Evolutionary conservation across 1,140 invertebrate species (phyloP).

Genomic region (Brachionus paranguensis): DNA sequence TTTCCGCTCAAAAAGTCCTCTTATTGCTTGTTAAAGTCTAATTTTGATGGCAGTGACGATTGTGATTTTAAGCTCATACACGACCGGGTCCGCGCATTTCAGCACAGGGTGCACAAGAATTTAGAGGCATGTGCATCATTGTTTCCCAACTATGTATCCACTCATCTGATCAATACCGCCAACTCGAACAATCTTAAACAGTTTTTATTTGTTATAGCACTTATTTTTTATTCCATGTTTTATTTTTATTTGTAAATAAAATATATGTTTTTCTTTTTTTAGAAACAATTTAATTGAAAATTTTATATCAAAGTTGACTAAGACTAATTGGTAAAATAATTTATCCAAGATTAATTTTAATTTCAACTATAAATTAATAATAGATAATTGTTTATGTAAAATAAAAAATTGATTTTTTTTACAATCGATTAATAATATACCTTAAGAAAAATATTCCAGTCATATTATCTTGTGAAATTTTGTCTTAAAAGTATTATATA

Average conservation of each 20-base stretch:
- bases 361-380: no score
- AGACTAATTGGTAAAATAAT: no score
- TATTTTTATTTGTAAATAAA: conserved; percentile 13
- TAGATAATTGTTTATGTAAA: no score
- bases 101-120: conserved; percentile 5
- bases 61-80: conserved; percentile 6
- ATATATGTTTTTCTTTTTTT: neutral
- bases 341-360: no score
- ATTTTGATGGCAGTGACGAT: neutral
- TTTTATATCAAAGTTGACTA: no score
- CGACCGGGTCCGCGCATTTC: neutral
- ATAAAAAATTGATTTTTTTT: no score
- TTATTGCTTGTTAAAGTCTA: neutral
- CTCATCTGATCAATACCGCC: neutral
- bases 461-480: no score
- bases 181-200: neutral
- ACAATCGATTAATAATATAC: no score
- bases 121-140: neutral
- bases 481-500: no score
- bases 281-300: neutral
- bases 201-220: neutral
- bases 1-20: conserved; percentile 34
- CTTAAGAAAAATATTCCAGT: no score
- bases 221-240: neutral
- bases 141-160: conserved; percentile 9